Evolutionary conservation across 1,140 invertebrate species (phyloP).

Genomic region (Lasioglossum albipes): DNA sequence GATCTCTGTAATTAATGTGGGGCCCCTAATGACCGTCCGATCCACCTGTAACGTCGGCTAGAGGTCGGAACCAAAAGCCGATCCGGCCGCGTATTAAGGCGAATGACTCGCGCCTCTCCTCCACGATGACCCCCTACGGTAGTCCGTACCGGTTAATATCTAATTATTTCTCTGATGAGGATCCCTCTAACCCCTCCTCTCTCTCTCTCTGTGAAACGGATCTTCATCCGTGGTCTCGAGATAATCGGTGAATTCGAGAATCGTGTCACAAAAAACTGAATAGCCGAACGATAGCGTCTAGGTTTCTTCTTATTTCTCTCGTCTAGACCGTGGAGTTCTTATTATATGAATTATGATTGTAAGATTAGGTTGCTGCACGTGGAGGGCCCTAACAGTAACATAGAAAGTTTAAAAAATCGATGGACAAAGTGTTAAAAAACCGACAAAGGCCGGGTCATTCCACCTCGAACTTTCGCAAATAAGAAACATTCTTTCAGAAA

Average conservation of each 20-base stretch:
- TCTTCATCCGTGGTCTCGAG: conserved; percentile 57
- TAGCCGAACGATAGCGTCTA: neutral
- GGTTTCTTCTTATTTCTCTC: no score
- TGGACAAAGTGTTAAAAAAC: no score
- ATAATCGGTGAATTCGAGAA: conserved; percentile 49
- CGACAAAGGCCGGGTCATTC: no score
- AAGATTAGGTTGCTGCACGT: no score
- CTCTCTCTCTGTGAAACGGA: conserved; percentile 66
- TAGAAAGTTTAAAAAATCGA: no score
- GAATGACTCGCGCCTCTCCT: conserved; percentile 72
- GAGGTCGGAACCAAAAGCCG: conserved; percentile 35
- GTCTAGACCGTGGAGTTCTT: neutral
- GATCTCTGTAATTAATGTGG: conserved; percentile 77
- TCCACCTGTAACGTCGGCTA: conserved; percentile 67
- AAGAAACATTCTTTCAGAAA: no score
- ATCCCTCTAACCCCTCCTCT: neutral
- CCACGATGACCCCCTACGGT: conserved; percentile 69
- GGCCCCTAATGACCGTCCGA: conserved; percentile 70
- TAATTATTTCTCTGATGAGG: conserved; percentile 75
- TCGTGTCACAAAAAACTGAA: conserved; percentile 15
- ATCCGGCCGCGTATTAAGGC: conserved; percentile 72
- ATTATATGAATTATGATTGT: no score
- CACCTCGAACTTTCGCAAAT: no score
- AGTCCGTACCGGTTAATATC: conserved; percentile 73
- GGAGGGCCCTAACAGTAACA: no score